phyloP scores from a whole-genome alignment of 2,888 invertebrate genomes.

The Epinotia ramella region DNA sequence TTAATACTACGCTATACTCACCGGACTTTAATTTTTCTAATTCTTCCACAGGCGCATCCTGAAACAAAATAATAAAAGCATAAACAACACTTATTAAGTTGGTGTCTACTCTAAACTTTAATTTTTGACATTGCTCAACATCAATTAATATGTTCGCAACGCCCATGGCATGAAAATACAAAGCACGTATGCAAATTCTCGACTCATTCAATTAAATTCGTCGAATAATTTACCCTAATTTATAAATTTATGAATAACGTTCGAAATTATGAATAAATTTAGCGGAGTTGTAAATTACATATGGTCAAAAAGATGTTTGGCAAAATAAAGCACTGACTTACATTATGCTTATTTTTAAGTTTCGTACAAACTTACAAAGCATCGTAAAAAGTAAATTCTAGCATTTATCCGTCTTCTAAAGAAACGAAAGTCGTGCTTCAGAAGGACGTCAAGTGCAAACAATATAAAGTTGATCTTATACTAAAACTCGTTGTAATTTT shows the following conservation, averaged over 20 bases:
- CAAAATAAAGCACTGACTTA: too few relatives aligned
- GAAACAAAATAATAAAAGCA: constrained; percentile 55
- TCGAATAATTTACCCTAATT: constrained; percentile 31
- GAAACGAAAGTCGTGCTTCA: too few relatives aligned
- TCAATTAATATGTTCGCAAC: background rate
- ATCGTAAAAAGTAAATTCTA: too few relatives aligned
- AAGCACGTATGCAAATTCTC: background rate
- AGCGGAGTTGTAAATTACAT: constrained; percentile 3
- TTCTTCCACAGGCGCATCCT: constrained; percentile 78
- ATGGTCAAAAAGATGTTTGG: background rate
- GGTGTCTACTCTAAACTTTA: background rate
- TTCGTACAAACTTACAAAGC: too few relatives aligned
- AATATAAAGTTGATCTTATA: too few relatives aligned
- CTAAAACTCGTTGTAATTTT: too few relatives aligned
- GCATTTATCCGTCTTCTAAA: too few relatives aligned
- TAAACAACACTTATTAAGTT: background rate
- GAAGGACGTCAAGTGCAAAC: too few relatives aligned
- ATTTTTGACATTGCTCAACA: background rate
- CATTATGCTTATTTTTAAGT: too few relatives aligned
- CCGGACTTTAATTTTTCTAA: constrained; percentile 77
- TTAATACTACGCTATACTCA: constrained; percentile 53
- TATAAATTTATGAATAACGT: constrained; percentile 16
- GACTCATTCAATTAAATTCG: background rate
- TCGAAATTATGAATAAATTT: constrained; percentile 9
- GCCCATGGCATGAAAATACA: background rate